These are phyloP conservation scores for Stictocephala bisonia DNA, from an alignment of 2,888 invertebrate species.

Conservation along the genomic window DNA sequence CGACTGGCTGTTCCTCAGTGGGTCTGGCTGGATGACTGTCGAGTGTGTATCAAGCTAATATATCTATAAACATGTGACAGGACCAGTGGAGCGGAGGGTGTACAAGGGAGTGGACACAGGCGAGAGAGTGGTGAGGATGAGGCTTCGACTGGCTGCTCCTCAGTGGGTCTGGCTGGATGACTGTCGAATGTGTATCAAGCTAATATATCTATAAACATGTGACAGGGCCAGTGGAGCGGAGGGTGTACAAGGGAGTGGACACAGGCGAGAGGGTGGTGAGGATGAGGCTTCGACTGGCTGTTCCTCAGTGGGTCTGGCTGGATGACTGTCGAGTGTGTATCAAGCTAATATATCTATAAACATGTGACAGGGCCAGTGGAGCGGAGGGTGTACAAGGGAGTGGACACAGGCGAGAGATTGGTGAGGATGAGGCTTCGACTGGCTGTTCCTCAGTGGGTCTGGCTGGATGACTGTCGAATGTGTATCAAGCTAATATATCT, in stretches of 20 bases:
- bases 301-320: slow-evolving; percentile 60
- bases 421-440: slow-evolving; percentile 62
- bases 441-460: slow-evolving; percentile 58
- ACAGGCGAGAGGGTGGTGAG: slow-evolving; percentile 62
- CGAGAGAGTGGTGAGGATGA: slow-evolving; percentile 61
- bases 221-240: slow-evolving; percentile 63
- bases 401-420: slow-evolving; percentile 62
- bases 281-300: slow-evolving; percentile 61
- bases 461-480: slow-evolving; percentile 61
- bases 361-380: slow-evolving; percentile 63
- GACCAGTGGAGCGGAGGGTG: slow-evolving; percentile 62
- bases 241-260: slow-evolving; percentile 64
- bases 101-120: slow-evolving; percentile 64
- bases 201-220: no score
- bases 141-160: slow-evolving; percentile 60
- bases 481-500: slow-evolving; percentile 61
- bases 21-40: slow-evolving; percentile 61
- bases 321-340: slow-evolving; percentile 61
- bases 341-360: no score
- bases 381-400: slow-evolving; percentile 63
- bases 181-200: slow-evolving; percentile 60
- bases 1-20: slow-evolving; percentile 58
- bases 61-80: no score
- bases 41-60: slow-evolving; percentile 61
- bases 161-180: slow-evolving; percentile 61